Percentiles rank a stretch among this genome's conserved stretches.
Conservation (phyloP, 1,140 invertebrate genomes). For the Alviniconcha marisindica region DNA sequence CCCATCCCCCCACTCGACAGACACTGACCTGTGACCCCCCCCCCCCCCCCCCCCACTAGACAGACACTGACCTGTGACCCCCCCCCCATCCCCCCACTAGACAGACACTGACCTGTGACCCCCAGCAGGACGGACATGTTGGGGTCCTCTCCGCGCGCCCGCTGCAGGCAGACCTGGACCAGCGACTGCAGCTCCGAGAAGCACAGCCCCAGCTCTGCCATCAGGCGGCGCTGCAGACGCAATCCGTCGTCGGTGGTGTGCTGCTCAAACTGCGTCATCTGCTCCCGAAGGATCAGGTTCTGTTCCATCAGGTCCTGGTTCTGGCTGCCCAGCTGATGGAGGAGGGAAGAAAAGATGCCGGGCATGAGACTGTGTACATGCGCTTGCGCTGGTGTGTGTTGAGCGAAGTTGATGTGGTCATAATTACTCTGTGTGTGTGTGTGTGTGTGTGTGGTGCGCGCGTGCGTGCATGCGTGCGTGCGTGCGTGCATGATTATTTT, state of each 20-base stretch:
- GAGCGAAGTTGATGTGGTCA: no score
- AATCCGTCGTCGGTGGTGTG: conserved; percentile 54
- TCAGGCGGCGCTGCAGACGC: conserved; percentile 62
- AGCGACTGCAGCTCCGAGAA: conserved; percentile 71
- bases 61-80: no score
- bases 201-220: conserved; percentile 65
- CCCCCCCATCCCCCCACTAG: neutral
- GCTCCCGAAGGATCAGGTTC: conserved; percentile 62
- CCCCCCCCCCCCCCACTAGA: neutral
- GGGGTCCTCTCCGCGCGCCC: conserved; percentile 69
- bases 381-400: no score
- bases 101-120: conserved; percentile 59
- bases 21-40: no score
- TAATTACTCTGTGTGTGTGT: no score
- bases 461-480: no score
- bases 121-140: conserved; percentile 70
- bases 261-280: conserved; percentile 61
- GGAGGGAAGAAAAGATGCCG: no score
- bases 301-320: conserved; percentile 71
- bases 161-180: conserved; percentile 68
- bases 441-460: no score
- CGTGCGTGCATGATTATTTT: no score
- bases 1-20: no score
- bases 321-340: conserved; percentile 61
- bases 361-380: no score